Base-by-base conservation (phyloP, 2,797 vertebrate species). In the Clamator glandarius region DNA sequence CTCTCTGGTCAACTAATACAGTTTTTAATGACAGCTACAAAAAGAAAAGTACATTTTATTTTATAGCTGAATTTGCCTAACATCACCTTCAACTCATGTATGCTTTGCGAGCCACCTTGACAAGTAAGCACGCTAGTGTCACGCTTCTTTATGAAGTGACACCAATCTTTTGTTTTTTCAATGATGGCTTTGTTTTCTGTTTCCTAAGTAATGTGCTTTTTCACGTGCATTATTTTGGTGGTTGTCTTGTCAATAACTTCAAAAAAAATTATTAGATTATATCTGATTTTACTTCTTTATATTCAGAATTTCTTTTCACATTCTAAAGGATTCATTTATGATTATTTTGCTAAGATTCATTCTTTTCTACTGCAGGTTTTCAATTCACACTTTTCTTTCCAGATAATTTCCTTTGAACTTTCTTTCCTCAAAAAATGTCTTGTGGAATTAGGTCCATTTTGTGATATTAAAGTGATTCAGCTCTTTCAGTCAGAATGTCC, bases 211-310 rank as follows among this genome's bases (percentile, higher is more conserved):
- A 54, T 5, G 29, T 70, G 4, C 6, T 23, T 7, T 54, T 80
- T n/a, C 15, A 12, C 0, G 1, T 29, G 1, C 12, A 26, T 41
- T 55, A 25, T 54, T 44, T 84, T 55, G 25, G 25, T 39, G 2
- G 12, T 50, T 55, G 28, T 15, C 17, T 64, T 70, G 35, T 35
- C 39, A 39, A 39, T 39, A 39, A 39, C 39, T 39, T 39, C 39
- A 39, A 80, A 41, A 80, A 80, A 70, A 48, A 25, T 69, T 13
- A 19, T 35, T 25, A 6, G 9, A 41, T 3, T 66, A 7, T 33
- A 35, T n/a, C 26, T 69, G 35, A 48, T 78, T 73, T 92, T 81
- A 19, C 15, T 63, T 41, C 29, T 48, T 42, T 55, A 42, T 55
- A 18, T 29, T 16, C 44, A 54, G 7, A 64, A 64, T 54, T 46